Percentiles rank a stretch among this genome's conserved stretches.
phyloP scores from a whole-genome alignment of 2,888 invertebrate species.

The Eristalinus sepulchralis region DNA sequence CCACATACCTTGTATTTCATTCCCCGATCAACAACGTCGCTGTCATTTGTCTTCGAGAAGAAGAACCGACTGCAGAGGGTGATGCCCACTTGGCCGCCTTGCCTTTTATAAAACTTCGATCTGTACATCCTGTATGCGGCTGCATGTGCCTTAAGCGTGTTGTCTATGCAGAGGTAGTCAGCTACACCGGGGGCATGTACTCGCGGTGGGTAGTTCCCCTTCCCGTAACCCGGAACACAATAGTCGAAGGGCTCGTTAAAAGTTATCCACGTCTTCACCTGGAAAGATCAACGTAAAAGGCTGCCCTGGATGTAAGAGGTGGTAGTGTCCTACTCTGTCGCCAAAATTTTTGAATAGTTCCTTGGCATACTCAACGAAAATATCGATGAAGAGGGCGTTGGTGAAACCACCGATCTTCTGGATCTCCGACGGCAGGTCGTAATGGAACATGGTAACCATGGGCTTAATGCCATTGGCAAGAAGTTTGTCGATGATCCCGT shows the following conservation, averaged over 20 bases:
- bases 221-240: conserved; percentile 82
- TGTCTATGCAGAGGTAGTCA: conserved; percentile 82
- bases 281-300: background rate
- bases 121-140: conserved; percentile 80
- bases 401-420: conserved; percentile 83
- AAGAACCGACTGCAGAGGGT: conserved; percentile 74
- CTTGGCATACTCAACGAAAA: conserved; percentile 82
- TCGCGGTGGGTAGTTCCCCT: conserved; percentile 75
- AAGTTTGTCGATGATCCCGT: conserved; percentile 84
- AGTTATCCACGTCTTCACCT: conserved; percentile 60
- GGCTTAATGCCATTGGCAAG: conserved; percentile 84
- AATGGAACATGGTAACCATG: conserved; percentile 83
- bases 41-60: conserved; percentile 72
- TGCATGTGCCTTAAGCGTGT: conserved; percentile 83
- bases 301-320: too few species aligned
- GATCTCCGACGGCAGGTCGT: conserved; percentile 82
- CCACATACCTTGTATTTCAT: conserved; percentile 74
- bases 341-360: conserved; percentile 81
- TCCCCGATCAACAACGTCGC: conserved; percentile 73
- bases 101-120: conserved; percentile 77
- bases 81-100: conserved; percentile 77
- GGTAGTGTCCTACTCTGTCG: conserved; percentile 78
- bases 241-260: conserved; percentile 82
- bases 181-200: conserved; percentile 81
- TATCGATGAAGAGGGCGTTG: conserved; percentile 80